Evolutionary conservation across 2,797 vertebrate genomes (phyloP), one percentile per base, ranked within the genome.

Genomic region (Menidia menidia): DNA sequence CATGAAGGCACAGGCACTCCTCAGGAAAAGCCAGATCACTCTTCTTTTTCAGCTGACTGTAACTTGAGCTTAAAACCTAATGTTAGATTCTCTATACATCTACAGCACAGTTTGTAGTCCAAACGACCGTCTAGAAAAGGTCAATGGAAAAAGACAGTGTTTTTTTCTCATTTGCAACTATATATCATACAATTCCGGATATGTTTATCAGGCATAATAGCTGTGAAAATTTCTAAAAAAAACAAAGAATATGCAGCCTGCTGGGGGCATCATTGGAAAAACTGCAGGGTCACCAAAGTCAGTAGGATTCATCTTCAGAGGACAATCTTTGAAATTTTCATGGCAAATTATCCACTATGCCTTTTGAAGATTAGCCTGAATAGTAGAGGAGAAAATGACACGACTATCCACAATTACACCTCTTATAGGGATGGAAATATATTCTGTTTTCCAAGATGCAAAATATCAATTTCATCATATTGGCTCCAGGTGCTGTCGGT

Each of bases 1-100:
- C 89, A 75, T 89, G 87, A 89, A 89, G 79, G 85, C 85, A 83
- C 64, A 64, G 81, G 64, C 61, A 32, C 77, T 84, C 64, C 18
- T 71, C 68, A 68, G 74, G 25, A 66, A 68, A 60, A 79, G 73
- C 55, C 54, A 53, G 60, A 80, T 77, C 61, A 4, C 68, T 51
- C 47, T 47, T 75, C 66, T 59, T 60, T 81, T 77, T 75, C 74
- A 75, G 63, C 53, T 45, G 39, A 16, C 69, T 66, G 3, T 58
- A 58, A 63, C 58, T 76, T 45, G 57, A 71, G 61, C 69, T 73
- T 50, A 56, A 51, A 59, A 56, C 59, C n/a, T 45, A 80, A 61
- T 68, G 42, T 61, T 70, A n/a, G 18, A 69, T 50, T 61, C 30
- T 59, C 64, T 48, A 45, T 8, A 48, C 55, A 33, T 60, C 59